Percentiles rank a stretch among this genome's conserved stretches.
Conservation (phyloP, 2,888 invertebrate species). For the Drosophila fulvimacula region DNA sequence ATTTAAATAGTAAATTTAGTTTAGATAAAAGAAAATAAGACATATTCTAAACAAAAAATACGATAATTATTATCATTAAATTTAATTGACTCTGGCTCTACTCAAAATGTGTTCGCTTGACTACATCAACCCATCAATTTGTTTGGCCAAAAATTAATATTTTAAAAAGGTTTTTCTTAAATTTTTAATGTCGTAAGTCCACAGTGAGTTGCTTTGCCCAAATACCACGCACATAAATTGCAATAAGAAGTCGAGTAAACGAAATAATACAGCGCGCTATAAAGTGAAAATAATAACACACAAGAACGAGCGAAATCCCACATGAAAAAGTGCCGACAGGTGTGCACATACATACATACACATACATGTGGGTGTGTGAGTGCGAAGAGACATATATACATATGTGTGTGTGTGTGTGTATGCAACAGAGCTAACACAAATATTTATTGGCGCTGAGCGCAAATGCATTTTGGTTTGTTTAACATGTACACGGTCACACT, state of each 20-base stretch:
- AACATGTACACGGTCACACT: conserved; percentile 10
- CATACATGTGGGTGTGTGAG: background rate
- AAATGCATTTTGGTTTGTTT: conserved; percentile 44
- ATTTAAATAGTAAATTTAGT: too few relatives aligned
- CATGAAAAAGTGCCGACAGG: conserved; percentile 10
- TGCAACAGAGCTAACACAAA: conserved; percentile 46
- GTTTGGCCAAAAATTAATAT: background rate
- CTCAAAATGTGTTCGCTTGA: background rate
- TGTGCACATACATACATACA: conserved; percentile 11
- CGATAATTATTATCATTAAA: background rate
- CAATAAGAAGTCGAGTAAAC: conserved; percentile 37
- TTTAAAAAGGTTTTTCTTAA: background rate
- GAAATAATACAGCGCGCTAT: conserved; percentile 22
- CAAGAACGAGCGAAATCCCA: conserved; percentile 23
- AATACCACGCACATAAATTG: conserved; percentile 16
- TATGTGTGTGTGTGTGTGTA: background rate
- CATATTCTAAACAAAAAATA: too few relatives aligned
- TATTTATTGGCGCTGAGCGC: conserved; percentile 54
- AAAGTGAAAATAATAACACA: conserved; percentile 31
- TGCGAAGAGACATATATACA: background rate
- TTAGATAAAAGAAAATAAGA: too few relatives aligned
- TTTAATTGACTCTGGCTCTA: background rate
- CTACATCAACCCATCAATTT: background rate
- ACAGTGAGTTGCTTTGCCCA: background rate
- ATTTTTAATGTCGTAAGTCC: background rate